Evolutionary conservation across 2,113 vertebrate genomes (phyloP).

Genomic region (Gambusia holbrooki): DNA sequence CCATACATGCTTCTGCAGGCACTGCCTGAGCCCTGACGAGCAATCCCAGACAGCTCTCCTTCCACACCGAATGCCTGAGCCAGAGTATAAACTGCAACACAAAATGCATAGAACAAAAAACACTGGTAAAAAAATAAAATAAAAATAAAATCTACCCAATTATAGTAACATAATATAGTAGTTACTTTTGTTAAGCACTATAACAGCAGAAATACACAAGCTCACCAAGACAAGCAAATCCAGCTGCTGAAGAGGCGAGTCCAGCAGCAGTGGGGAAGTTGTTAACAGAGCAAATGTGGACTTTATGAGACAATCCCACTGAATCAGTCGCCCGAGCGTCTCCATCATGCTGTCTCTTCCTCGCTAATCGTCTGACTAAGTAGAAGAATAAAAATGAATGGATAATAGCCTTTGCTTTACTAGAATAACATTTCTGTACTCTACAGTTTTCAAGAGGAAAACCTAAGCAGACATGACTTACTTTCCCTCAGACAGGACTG

Average conservation of each 20-base stretch:
- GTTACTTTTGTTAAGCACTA: background rate
- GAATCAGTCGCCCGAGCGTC: slow-evolving; percentile 36
- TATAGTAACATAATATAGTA: background rate
- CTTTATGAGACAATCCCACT: slow-evolving; percentile 80
- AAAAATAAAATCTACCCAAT: background rate
- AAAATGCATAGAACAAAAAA: background rate
- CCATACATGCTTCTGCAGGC: slow-evolving; percentile 93
- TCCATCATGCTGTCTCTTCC: slow-evolving; percentile 78
- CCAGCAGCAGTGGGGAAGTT: slow-evolving; percentile 96
- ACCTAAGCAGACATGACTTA: slow-evolving; percentile 62
- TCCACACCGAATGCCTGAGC: slow-evolving; percentile 86
- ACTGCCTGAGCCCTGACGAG: slow-evolving; percentile 92
- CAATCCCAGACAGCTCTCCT: slow-evolving; percentile 88
- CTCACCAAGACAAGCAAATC: slow-evolving; percentile 94
- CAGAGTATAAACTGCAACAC: slow-evolving; percentile 84
- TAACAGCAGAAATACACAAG: background rate
- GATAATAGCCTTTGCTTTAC: background rate
- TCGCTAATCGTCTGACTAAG: slow-evolving; percentile 88
- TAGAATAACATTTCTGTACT: background rate
- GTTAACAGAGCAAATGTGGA: slow-evolving; percentile 91
- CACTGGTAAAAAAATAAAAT: background rate
- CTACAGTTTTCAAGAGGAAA: background rate
- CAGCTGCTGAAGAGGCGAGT: slow-evolving; percentile 92
- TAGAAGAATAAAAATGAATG: background rate
- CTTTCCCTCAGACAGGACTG: slow-evolving; percentile 92